Conservation (phyloP, 2,113 vertebrate species). For the Macrotis lagotis region DNA sequence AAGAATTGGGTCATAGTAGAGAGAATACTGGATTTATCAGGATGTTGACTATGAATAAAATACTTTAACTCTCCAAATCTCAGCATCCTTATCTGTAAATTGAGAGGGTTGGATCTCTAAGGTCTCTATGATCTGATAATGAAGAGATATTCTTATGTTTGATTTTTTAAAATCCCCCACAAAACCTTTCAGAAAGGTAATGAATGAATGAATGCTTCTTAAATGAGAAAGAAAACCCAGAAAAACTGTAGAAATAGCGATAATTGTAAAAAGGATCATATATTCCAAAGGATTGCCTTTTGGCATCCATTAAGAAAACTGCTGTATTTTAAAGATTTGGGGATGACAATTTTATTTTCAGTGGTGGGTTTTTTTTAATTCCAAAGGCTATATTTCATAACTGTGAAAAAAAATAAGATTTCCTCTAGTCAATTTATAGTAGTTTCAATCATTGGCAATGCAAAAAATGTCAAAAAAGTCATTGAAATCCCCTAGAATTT, state of each 20-base stretch:
- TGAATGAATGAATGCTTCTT: background rate
- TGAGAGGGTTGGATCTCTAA: too few relatives aligned
- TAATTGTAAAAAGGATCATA: slow-evolving; percentile 30
- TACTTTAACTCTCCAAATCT: too few relatives aligned
- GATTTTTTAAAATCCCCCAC: background rate
- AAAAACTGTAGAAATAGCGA: slow-evolving; percentile 23
- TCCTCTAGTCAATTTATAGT: slow-evolving; percentile 43
- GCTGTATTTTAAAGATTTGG: slow-evolving; percentile 54
- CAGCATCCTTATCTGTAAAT: too few relatives aligned
- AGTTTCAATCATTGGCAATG: slow-evolving; percentile 27
- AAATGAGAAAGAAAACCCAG: slow-evolving; percentile 57
- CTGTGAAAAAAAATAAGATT: slow-evolving; percentile 50
- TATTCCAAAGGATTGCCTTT: slow-evolving; percentile 40
- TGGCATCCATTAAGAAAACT: slow-evolving; percentile 27
- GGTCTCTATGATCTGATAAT: background rate
- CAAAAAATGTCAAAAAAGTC: slow-evolving; percentile 25
- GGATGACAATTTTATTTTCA: slow-evolving; percentile 54
- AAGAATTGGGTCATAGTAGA: background rate
- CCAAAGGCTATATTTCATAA: slow-evolving; percentile 41
- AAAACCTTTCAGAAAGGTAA: background rate
- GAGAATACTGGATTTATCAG: background rate
- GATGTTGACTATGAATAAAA: background rate
- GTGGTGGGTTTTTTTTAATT: slow-evolving; percentile 58
- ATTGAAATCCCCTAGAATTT: background rate
- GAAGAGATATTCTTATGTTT: background rate